Evolutionary conservation across 2,113 vertebrate genomes (phyloP).

Genomic region (Rutilus rutilus): DNA sequence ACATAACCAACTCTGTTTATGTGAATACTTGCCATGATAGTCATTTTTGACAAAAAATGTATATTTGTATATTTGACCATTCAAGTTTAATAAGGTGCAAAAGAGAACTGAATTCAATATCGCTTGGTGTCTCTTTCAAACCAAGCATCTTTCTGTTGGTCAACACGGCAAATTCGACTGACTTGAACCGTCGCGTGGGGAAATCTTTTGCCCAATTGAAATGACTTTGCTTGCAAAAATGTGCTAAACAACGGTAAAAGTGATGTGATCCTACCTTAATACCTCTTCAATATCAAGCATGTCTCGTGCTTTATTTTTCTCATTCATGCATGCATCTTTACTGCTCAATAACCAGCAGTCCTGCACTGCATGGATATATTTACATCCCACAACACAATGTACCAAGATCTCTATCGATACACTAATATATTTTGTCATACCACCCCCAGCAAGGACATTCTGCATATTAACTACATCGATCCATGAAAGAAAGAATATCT

Average conservation of each 20-base stretch:
- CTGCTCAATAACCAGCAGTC: not conserved
- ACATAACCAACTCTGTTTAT: not conserved
- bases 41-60: not conserved
- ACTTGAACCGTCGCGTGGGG: too few relatives aligned
- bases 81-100: not conserved
- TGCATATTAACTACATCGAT: not conserved
- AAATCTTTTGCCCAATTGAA: not conserved
- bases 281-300: too few relatives aligned
- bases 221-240: not conserved
- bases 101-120: not conserved
- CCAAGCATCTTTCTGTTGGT: too few relatives aligned
- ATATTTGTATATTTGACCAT: not conserved
- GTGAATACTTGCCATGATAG: not conserved
- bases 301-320: not conserved
- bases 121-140: too few relatives aligned
- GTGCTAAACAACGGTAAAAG: not conserved
- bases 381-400: not conserved
- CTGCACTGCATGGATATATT: not conserved
- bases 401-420: not conserved
- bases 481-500: not conserved
- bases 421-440: not conserved
- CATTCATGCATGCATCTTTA: not conserved
- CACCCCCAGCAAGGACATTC: not conserved
- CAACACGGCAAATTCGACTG: too few relatives aligned
- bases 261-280: too few relatives aligned